phyloP scores from a whole-genome alignment of 2,797 vertebrate genomes.

The Leuciscus waleckii region DNA sequence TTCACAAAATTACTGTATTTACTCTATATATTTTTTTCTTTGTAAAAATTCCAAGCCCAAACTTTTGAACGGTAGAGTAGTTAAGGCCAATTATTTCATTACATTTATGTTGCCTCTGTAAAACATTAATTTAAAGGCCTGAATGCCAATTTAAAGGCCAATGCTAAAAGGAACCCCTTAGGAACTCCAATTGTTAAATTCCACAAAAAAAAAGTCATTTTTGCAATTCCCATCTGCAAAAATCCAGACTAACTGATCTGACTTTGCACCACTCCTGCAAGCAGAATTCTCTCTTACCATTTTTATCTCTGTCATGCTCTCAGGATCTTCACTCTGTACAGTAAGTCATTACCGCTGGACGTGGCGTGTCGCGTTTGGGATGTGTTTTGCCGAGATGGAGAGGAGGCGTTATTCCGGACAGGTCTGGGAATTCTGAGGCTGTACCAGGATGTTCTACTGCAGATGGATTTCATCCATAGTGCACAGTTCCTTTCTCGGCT shows the following conservation, averaged over 20 bases:
- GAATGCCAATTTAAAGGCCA: background rate
- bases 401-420: constrained; percentile 93
- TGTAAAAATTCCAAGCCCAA: background rate
- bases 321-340: constrained; percentile 97
- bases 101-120: background rate
- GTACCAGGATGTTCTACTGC: constrained; percentile 90
- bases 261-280: background rate
- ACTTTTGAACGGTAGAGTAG: background rate
- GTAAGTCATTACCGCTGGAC: constrained; percentile 93
- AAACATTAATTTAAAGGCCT: background rate
- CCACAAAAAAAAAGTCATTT: too few relatives aligned
- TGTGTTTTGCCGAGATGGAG: constrained; percentile 94
- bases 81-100: background rate
- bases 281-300: background rate
- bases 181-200: background rate
- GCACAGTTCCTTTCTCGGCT: constrained; percentile 95
- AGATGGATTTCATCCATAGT: constrained; percentile 98
- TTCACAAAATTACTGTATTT: background rate
- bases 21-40: background rate
- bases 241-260: background rate
- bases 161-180: background rate
- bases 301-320: background rate
- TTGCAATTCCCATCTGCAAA: background rate
- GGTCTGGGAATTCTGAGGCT: constrained; percentile 90
- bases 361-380: constrained; percentile 96